Percentiles rank a stretch among this genome's conserved stretches.
Evolutionary conservation across 2,888 invertebrate genomes (phyloP).

Genomic region (Hetaerina titia): DNA sequence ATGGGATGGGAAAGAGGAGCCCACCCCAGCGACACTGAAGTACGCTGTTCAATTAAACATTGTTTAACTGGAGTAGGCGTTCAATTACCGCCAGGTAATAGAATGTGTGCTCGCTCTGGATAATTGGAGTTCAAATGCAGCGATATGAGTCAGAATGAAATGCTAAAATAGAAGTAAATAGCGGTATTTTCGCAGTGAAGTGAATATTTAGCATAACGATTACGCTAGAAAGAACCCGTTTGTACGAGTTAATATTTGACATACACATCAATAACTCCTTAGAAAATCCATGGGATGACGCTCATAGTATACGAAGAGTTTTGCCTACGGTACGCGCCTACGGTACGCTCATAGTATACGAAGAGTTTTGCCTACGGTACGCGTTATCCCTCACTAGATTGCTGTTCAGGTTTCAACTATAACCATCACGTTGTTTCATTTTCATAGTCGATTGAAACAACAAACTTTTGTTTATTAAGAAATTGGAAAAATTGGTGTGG

Average conservation of each 20-base stretch:
- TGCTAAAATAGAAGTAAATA: background rate
- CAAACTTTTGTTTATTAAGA: too few species aligned
- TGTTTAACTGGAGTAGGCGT: slow-evolving; percentile 7
- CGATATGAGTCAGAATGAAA: background rate
- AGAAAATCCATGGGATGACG: background rate
- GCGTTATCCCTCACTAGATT: too few species aligned
- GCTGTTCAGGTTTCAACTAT: too few species aligned
- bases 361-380: too few species aligned
- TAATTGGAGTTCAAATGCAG: background rate
- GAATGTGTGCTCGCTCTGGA: background rate
- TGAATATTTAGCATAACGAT: background rate
- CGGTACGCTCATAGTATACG: background rate
- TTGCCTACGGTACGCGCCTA: too few species aligned
- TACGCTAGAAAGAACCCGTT: background rate
- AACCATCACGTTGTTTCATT: too few species aligned
- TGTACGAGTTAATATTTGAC: too few species aligned
- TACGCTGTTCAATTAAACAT: background rate
- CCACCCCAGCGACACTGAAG: background rate
- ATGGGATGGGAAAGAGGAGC: background rate
- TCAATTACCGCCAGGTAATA: background rate
- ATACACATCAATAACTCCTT: background rate
- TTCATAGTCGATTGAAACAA: too few species aligned
- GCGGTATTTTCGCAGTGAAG: background rate
- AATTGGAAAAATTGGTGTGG: too few species aligned
- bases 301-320: too few species aligned